Conservation (phyloP, 2,113 vertebrate species). For the Empidonax alnorum region DNA sequence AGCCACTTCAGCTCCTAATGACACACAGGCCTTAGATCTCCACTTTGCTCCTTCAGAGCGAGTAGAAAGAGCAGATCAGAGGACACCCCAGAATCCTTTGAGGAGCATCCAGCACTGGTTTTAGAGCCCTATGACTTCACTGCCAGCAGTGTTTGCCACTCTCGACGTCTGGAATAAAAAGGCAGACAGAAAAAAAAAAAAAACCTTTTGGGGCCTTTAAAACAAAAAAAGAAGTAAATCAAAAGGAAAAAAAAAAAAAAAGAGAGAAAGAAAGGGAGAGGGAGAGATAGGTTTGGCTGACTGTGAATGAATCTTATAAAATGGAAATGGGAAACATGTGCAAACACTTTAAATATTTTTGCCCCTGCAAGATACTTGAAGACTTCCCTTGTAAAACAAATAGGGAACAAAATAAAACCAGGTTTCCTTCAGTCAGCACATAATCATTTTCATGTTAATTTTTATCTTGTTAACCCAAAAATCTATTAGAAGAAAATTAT, state of each 20-base stretch:
- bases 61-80: slow-evolving; percentile 39
- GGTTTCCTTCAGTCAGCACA: slow-evolving; percentile 52
- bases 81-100: slow-evolving; percentile 60
- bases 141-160: not conserved
- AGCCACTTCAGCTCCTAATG: not conserved
- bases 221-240: slow-evolving; percentile 52
- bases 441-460: slow-evolving; percentile 53
- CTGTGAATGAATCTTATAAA: slow-evolving; percentile 65
- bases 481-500: slow-evolving; percentile 72
- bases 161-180: not conserved
- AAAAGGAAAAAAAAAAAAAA: slow-evolving; percentile 4
- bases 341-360: slow-evolving; percentile 50
- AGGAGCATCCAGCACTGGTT: slow-evolving; percentile 53
- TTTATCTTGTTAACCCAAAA: slow-evolving; percentile 61
- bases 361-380: slow-evolving; percentile 46
- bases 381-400: slow-evolving; percentile 62
- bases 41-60: slow-evolving; percentile 30
- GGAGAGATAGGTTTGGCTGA: slow-evolving; percentile 60
- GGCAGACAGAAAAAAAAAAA: slow-evolving; percentile 44
- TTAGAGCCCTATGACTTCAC: slow-evolving; percentile 40
- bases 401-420: slow-evolving; percentile 50
- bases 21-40: slow-evolving; percentile 25
- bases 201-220: slow-evolving; percentile 51
- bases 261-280: not conserved
- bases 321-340: slow-evolving; percentile 66